A percentile compares a stretch with the other conserved stretches of the same genome.
Conservation (phyloP, 2,888 invertebrate genomes). For the Lasius platythorax region DNA sequence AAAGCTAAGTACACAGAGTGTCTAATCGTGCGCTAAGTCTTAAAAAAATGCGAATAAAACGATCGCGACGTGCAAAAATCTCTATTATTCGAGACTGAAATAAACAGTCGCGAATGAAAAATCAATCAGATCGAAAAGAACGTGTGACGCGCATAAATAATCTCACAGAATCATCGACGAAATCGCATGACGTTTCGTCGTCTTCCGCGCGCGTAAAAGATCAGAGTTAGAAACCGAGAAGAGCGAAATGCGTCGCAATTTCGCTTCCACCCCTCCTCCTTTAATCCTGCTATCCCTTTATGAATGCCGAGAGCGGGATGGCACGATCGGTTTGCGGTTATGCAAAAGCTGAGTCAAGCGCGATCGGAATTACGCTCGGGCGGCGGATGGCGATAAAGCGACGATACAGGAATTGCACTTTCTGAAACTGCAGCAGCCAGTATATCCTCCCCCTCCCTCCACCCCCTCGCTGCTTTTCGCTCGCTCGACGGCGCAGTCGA, state of each 20-base stretch:
- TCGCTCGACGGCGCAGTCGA: conserved; percentile 53
- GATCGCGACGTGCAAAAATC: background rate
- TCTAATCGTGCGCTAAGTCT: conserved; percentile 1
- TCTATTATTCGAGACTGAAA: background rate
- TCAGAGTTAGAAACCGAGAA: background rate
- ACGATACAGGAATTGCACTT: conserved; percentile 76
- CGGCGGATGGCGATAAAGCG: conserved; percentile 73
- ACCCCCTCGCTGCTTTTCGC: background rate
- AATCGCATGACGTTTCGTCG: conserved; percentile 1
- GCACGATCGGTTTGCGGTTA: conserved; percentile 72
- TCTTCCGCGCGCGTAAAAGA: background rate
- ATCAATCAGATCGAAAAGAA: background rate
- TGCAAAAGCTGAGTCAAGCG: conserved; percentile 78
- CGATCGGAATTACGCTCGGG: conserved; percentile 77
- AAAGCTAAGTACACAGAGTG: background rate
- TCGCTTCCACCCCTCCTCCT: conserved; percentile 62
- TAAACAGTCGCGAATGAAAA: conserved; percentile 6
- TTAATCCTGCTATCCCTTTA: conserved; percentile 65
- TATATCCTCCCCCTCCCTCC: background rate
- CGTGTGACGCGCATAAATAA: no score
- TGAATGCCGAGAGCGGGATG: conserved; percentile 72
- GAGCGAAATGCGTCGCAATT: conserved; percentile 61
- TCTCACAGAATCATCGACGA: background rate
- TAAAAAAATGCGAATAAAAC: background rate
- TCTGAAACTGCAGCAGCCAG: conserved; percentile 67